Evolutionary conservation across 1,140 invertebrate genomes (phyloP).

Genomic region (Hormaphis cornu): DNA sequence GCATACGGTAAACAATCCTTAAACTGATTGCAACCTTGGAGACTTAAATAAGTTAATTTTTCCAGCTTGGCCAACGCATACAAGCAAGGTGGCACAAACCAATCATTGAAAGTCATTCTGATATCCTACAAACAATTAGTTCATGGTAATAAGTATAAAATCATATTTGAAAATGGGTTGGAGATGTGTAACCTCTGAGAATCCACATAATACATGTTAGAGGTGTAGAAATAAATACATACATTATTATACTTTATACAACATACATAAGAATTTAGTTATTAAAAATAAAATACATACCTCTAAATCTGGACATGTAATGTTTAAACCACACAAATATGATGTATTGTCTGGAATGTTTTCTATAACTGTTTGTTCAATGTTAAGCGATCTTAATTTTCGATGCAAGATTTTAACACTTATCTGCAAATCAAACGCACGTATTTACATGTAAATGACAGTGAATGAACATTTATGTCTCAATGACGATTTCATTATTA

Average conservation of each 20-base stretch:
- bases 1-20: constrained; percentile 65
- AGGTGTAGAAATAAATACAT: no score
- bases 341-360: constrained; percentile 16
- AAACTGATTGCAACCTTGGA: constrained; percentile 53
- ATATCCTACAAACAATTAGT: constrained; percentile 45
- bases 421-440: not conserved
- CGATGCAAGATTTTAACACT: constrained; percentile 14
- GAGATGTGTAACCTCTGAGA: not conserved
- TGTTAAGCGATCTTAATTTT: not conserved
- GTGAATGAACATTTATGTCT: no score
- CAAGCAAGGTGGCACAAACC: constrained; percentile 59
- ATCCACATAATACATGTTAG: no score
- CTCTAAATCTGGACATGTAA: constrained; percentile 11
- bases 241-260: no score
- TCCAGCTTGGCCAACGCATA: constrained; percentile 60
- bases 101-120: constrained; percentile 55
- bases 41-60: constrained; percentile 48
- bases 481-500: no score
- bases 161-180: not conserved
- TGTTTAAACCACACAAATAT: constrained; percentile 23
- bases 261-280: no score
- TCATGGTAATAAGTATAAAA: not conserved
- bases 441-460: not conserved
- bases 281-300: not conserved
- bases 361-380: constrained; percentile 13